phyloP scores from a whole-genome alignment of 2,113 vertebrate genomes.

The Turdus rufiventris region DNA sequence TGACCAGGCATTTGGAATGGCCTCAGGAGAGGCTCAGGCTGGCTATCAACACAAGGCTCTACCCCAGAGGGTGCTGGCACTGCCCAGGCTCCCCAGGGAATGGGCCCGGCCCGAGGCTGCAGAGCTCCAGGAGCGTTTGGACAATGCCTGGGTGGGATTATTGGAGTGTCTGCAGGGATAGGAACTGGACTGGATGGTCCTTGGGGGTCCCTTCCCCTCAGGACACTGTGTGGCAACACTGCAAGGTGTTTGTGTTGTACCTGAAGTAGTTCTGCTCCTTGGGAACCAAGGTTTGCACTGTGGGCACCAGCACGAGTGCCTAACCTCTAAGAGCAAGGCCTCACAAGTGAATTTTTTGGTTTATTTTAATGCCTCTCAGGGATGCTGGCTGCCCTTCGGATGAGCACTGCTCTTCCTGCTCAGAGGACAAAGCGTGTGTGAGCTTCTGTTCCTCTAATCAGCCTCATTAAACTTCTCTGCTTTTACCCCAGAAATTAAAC shows the following conservation, averaged over 20 bases:
- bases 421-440: not conserved
- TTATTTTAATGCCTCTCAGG: not conserved
- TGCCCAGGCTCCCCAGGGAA: not conserved
- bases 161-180: not conserved
- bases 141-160: fast-evolving
- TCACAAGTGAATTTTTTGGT: not conserved
- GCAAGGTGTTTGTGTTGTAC: not conserved
- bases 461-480: not conserved
- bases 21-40: fast-evolving
- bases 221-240: not conserved
- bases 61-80: not conserved
- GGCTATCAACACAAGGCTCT: fast-evolving
- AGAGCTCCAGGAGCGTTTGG: fast-evolving
- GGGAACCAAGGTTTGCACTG: not conserved
- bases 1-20: not conserved
- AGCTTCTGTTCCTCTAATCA: not conserved
- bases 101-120: fast-evolving
- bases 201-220: not conserved
- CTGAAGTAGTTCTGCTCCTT: not conserved
- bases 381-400: not conserved
- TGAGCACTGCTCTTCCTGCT: not conserved
- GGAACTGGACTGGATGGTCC: too few relatives aligned
- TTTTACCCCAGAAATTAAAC: not conserved
- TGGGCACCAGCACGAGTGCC: not conserved
- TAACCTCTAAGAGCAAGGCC: not conserved